These are phyloP conservation scores for Hyaena hyaena DNA, from an alignment of 2,113 vertebrate species.

Conservation along the genomic window DNA sequence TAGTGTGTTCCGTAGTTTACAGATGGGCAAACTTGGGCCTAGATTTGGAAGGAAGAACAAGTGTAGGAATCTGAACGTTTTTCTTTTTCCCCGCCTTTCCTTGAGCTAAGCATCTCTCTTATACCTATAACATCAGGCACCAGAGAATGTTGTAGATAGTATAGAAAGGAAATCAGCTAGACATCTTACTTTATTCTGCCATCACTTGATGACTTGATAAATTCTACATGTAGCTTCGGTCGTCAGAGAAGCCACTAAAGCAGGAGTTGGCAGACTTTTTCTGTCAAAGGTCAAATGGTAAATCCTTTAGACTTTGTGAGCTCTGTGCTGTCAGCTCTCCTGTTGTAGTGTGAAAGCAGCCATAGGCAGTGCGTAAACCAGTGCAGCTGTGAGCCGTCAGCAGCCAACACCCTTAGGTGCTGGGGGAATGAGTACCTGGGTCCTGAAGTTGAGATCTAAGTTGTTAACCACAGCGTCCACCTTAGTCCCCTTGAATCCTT, in stretches of 20 bases:
- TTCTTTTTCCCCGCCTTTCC: neutral
- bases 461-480: neutral
- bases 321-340: neutral
- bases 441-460: neutral
- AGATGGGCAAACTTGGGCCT: neutral
- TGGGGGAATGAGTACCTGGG: neutral
- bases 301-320: neutral
- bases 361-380: neutral
- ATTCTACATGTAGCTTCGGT: neutral
- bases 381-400: neutral
- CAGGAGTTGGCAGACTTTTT: neutral
- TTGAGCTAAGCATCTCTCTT: neutral
- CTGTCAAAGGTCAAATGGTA: neutral
- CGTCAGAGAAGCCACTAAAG: neutral
- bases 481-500: neutral
- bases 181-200: neutral
- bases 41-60: neutral
- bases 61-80: neutral
- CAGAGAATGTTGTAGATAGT: neutral
- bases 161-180: neutral
- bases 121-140: neutral
- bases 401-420: neutral
- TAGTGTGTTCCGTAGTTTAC: neutral
- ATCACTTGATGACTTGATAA: neutral
- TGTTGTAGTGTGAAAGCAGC: neutral